Evolutionary conservation across 2,113 vertebrate genomes (phyloP).

Genomic region (Tragulus kanchil): DNA sequence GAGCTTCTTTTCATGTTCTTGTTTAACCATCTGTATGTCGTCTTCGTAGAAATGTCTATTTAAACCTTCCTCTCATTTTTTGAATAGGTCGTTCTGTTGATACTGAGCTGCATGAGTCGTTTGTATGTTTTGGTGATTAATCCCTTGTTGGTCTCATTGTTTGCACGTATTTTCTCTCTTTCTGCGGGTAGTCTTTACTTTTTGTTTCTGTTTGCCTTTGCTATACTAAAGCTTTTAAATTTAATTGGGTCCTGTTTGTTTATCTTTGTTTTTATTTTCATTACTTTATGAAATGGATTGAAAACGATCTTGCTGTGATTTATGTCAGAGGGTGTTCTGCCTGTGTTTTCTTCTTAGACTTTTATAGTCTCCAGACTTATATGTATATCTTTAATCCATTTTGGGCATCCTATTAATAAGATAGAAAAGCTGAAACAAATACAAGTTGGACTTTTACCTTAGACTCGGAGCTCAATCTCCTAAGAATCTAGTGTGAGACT

Average conservation of each 20-base stretch:
- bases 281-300: too few species aligned
- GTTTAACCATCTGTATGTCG: not conserved
- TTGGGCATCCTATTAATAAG: not conserved
- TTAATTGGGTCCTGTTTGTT: too few species aligned
- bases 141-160: not conserved
- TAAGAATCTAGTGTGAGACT: not conserved
- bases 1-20: not conserved
- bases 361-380: not conserved
- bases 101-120: not conserved
- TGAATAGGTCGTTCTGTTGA: not conserved
- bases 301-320: too few species aligned
- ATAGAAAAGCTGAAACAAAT: not conserved
- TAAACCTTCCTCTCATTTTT: not conserved
- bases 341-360: not conserved
- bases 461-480: not conserved
- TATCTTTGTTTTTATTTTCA: too few species aligned
- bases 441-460: not conserved
- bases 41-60: not conserved
- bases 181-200: not conserved
- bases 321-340: not conserved
- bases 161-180: not conserved
- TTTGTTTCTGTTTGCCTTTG: not conserved
- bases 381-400: not conserved
- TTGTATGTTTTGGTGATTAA: not conserved
- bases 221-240: too few species aligned